phyloP scores from a whole-genome alignment of 2,113 vertebrate genomes.

The Pterocles orientalis region DNA sequence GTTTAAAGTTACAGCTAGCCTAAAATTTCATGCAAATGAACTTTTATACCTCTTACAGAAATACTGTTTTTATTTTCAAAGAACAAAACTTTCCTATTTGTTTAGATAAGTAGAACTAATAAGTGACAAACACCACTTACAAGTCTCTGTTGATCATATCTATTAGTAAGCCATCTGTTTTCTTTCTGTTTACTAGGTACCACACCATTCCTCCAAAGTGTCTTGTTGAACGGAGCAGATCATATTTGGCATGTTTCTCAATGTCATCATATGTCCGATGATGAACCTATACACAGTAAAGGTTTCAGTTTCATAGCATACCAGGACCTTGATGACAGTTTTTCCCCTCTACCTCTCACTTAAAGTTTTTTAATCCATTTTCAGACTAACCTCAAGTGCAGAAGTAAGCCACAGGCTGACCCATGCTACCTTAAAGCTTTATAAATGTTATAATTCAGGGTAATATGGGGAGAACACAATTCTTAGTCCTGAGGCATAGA shows the following conservation, averaged over 20 bases:
- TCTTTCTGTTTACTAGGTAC: slow-evolving; percentile 84
- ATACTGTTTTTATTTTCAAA: not conserved
- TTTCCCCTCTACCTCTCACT: not conserved
- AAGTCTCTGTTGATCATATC: slow-evolving; percentile 91
- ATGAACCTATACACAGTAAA: slow-evolving; percentile 78
- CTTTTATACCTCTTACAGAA: not conserved
- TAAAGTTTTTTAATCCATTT: not conserved
- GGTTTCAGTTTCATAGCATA: not conserved
- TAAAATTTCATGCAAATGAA: not conserved
- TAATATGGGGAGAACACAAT: not conserved
- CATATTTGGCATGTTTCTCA: slow-evolving; percentile 84
- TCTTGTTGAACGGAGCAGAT: slow-evolving; percentile 89
- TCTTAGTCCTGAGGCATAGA: not conserved
- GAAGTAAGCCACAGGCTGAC: not conserved
- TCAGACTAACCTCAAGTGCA: not conserved
- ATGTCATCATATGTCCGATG: slow-evolving; percentile 86
- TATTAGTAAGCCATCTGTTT: slow-evolving; percentile 86
- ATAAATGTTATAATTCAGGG: not conserved
- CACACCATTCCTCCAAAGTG: slow-evolving; percentile 94
- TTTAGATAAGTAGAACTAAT: not conserved
- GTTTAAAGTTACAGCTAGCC: not conserved
- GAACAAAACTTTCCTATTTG: not conserved
- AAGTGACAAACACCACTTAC: slow-evolving; percentile 77
- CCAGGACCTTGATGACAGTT: not conserved
- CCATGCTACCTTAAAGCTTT: not conserved